phyloP scores from a whole-genome alignment of 2,888 invertebrate species.

The Epicampocera succincta region DNA sequence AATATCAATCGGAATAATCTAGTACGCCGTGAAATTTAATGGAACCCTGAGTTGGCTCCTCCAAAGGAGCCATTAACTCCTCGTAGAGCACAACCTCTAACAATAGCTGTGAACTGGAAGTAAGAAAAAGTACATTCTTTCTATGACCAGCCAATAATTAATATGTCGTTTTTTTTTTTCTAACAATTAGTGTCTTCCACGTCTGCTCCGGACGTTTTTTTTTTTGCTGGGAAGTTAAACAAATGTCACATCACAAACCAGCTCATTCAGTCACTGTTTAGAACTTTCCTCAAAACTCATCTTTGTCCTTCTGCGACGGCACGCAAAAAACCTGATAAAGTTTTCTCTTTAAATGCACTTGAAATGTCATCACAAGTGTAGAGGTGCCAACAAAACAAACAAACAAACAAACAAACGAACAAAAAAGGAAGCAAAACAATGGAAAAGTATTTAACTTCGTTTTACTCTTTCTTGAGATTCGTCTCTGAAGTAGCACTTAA shows the following conservation, averaged over 20 bases:
- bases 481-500: constrained; percentile 57
- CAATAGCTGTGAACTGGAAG: too few relatives aligned
- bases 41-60: too few relatives aligned
- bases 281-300: not conserved
- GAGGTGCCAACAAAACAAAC: constrained; percentile 42
- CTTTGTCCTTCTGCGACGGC: not conserved
- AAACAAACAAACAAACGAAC: too few relatives aligned
- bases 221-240: not conserved
- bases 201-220: too few relatives aligned
- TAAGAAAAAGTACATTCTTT: too few relatives aligned
- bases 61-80: too few relatives aligned
- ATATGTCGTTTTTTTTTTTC: too few relatives aligned
- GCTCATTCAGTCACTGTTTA: not conserved
- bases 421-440: constrained; percentile 32
- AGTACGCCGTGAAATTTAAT: too few relatives aligned
- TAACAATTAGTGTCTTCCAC: too few relatives aligned
- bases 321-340: constrained; percentile 35
- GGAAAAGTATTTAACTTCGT: constrained; percentile 44
- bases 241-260: not conserved
- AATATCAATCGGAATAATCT: too few relatives aligned
- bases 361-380: constrained; percentile 55
- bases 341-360: constrained; percentile 60
- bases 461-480: constrained; percentile 52
- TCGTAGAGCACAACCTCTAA: too few relatives aligned
- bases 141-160: too few relatives aligned